Conservation (phyloP, 2,797 vertebrate genomes). For the Eulemur rubriventer region DNA sequence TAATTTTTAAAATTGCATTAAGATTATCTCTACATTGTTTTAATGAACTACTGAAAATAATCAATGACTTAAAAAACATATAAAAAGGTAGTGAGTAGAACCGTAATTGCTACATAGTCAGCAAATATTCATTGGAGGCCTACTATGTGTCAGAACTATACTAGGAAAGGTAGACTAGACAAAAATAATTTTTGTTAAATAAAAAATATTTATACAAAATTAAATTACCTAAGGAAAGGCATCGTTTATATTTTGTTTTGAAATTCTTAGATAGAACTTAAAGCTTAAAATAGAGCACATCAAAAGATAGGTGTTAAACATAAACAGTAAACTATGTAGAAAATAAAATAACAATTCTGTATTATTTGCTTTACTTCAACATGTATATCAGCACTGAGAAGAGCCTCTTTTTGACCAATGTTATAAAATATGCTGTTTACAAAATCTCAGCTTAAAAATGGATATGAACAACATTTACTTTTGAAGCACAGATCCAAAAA, state of each 20-base stretch:
- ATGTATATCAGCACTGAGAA: not conserved
- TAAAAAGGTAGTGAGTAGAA: not conserved
- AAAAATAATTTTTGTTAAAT: not conserved
- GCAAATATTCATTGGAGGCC: not conserved
- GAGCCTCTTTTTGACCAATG: not conserved
- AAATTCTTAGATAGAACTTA: not conserved
- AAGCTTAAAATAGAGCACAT: not conserved
- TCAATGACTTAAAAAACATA: not conserved
- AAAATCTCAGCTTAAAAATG: not conserved
- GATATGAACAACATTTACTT: not conserved
- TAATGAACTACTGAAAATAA: not conserved
- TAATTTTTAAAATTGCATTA: not conserved
- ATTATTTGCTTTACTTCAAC: not conserved
- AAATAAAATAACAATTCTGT: not conserved
- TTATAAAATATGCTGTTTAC: not conserved
- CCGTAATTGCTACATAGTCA: not conserved
- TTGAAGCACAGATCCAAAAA: not conserved
- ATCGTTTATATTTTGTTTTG: not conserved
- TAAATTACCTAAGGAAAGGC: not conserved
- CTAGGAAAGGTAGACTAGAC: not conserved
- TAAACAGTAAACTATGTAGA: not conserved
- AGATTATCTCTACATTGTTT: not conserved
- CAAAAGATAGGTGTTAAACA: not conserved
- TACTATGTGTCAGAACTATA: no score
- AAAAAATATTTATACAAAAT: not conserved